phyloP scores from a whole-genome alignment of 2,797 vertebrate genomes.

The Acropternis orthonyx region DNA sequence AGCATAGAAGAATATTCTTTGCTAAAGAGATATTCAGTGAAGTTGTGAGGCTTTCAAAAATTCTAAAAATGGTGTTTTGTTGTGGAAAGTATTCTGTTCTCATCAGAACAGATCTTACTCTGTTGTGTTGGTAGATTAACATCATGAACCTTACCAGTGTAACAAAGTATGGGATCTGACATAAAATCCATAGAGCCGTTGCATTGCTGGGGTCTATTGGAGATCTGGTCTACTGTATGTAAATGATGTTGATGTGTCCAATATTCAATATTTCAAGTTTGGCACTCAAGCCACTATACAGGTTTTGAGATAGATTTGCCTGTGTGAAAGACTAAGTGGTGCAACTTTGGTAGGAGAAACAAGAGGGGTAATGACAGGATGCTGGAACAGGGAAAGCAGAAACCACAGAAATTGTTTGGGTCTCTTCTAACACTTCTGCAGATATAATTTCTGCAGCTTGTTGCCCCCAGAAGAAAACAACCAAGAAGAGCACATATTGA shows the following conservation, averaged over 20 bases:
- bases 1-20: background rate
- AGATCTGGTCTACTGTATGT: background rate
- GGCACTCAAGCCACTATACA: background rate
- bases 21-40: background rate
- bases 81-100: background rate
- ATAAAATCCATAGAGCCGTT: background rate
- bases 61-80: background rate
- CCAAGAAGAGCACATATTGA: conserved; percentile 24
- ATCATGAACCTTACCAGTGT: background rate
- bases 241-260: background rate
- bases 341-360: background rate
- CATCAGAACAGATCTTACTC: background rate
- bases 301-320: background rate
- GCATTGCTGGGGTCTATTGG: background rate
- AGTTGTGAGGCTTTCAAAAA: background rate
- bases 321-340: background rate
- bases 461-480: background rate
- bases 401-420: background rate
- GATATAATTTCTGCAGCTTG: background rate
- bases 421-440: conserved; percentile 15
- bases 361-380: background rate
- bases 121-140: background rate
- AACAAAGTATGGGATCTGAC: background rate
- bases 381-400: background rate
- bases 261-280: background rate